A percentile compares a stretch with the other conserved stretches of the same genome.
Conservation (phyloP, 2,113 vertebrate species). For the Bos taurus region ARS-UCD2.0 NC_037332.1:96422001-96422500, state of each 20-base stretch:
- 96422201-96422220: neutral
- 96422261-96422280: neutral
- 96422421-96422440: neutral
- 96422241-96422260: neutral
- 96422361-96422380: neutral
- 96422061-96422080: fast-evolving
- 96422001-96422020: fast-evolving
- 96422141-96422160: neutral
- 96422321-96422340: neutral
- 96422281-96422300: neutral
- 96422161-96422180: neutral
- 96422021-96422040: neutral
- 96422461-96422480: neutral
- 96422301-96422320: neutral
- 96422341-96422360: neutral
- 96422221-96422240: neutral
- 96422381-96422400: neutral
- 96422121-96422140: neutral
- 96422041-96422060: neutral
- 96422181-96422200: neutral
- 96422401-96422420: neutral
- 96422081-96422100: neutral
- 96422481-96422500: neutral
- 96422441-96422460: neutral
- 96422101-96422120: neutral